Base-by-base conservation (phyloP, 2,797 vertebrate genomes). In the Australoheros facetus region DNA sequence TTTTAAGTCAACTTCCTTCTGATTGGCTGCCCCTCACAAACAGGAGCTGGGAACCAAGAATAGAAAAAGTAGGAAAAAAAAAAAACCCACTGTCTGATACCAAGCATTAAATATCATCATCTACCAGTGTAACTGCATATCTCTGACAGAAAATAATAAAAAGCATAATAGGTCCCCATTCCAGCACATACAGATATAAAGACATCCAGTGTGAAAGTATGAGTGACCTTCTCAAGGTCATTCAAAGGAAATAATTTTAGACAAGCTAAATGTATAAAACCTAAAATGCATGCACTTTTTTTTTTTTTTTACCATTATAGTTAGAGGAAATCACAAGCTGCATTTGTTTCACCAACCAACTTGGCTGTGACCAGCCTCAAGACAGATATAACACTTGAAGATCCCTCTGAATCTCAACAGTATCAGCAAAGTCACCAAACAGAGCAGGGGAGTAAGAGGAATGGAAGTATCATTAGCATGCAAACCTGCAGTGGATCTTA, bases 401-500 rank as follows among this genome's bases (percentile, higher is more conserved):
- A 21, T 58, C 51, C 19, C 7, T 70, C 16, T 30, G 14, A 23
- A 51, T 48, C 26, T 30, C 42, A 66, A 48, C 9, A 30, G 17
- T 4, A 14, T 4, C 3, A 5, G 17, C 28, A 14, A 32, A 71
- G 2, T 17, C 45, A 30, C 42, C 45, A 21, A 28, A 16, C 14
- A 30, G 28, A 81, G 53, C 28, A 11, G 4, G 53, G 45, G 45
- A 19, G 26, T 26, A 3, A 58, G 17, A 62, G 26, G 45, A 51
- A 21, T 16, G 37, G n/a, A 77, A 11, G 64, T 57, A 34, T 75
- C 56, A 79, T 87, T 76, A 80, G 39, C 53, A 23, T 16, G 13
- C 9, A 60, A 55, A 69, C 48, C 59, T 56, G 19, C 7, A 7
- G 45, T 39, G 37, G 30, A 60, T 79, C 72, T 60, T 23, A 75